These are phyloP conservation scores for Euwallacea fornicatus DNA, from an alignment of 1,140 invertebrate species.

Conservation along the genomic window DNA sequence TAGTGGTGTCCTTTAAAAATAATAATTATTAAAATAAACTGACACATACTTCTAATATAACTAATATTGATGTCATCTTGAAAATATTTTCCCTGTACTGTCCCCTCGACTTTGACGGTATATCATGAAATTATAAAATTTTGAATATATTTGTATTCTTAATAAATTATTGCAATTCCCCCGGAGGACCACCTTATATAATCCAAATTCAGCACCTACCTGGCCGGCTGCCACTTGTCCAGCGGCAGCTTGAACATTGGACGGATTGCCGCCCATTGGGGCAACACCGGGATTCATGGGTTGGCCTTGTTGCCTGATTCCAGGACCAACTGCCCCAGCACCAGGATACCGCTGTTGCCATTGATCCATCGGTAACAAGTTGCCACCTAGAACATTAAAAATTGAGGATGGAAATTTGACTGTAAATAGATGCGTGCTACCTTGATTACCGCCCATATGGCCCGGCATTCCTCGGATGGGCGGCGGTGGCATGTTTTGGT, in stretches of 20 bases:
- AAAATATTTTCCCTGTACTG: too few relatives aligned
- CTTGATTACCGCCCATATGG: constrained; percentile 49
- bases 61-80: too few relatives aligned
- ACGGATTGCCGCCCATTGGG: constrained; percentile 37
- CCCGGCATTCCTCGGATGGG: constrained; percentile 59
- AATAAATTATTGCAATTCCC: too few relatives aligned
- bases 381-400: constrained; percentile 48
- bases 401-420: constrained; percentile 13
- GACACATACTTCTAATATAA: too few relatives aligned
- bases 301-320: constrained; percentile 54
- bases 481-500: constrained; percentile 71
- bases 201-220: neutral
- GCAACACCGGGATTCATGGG: constrained; percentile 36
- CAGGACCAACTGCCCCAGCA: constrained; percentile 52
- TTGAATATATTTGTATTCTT: too few relatives aligned
- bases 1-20: too few relatives aligned
- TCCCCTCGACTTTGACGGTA: too few relatives aligned
- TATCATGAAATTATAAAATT: too few relatives aligned
- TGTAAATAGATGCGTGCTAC: constrained; percentile 30
- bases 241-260: constrained; percentile 31
- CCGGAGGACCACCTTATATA: too few relatives aligned
- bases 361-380: constrained; percentile 68
- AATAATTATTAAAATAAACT: too few relatives aligned
- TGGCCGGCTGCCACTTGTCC: constrained; percentile 7
- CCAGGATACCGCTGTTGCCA: constrained; percentile 63